Evolutionary conservation across 2,113 vertebrate genomes (phyloP).

Genomic region (Cacatua alba): DNA sequence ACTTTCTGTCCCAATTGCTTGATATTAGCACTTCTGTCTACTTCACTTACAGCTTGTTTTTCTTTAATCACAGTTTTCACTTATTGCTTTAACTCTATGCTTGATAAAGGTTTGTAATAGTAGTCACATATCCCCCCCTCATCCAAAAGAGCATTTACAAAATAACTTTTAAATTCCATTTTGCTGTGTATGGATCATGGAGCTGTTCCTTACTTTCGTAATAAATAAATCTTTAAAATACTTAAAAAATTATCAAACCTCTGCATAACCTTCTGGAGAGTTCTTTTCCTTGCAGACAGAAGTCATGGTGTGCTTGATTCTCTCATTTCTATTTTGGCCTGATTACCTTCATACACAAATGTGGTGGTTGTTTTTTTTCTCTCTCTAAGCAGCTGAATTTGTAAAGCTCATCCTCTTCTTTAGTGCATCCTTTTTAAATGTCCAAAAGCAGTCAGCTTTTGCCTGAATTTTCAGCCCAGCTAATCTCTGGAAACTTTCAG

Average conservation of each 20-base stretch:
- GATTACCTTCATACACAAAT: not conserved
- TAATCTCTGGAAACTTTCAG: not conserved
- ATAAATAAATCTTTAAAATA: not conserved
- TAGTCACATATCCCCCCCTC: not conserved
- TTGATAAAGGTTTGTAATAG: not conserved
- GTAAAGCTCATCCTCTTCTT: not conserved
- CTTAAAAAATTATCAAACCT: not conserved
- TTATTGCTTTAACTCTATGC: not conserved
- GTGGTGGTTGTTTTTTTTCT: not conserved
- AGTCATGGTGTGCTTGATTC: not conserved
- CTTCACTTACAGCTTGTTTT: slow-evolving; percentile 6
- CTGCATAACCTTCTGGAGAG: not conserved
- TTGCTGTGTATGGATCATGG: not conserved
- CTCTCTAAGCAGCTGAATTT: not conserved
- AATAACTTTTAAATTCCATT: not conserved
- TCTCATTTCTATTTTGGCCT: not conserved
- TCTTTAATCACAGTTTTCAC: not conserved
- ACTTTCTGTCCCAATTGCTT: not conserved
- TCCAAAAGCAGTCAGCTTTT: not conserved
- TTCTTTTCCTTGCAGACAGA: not conserved
- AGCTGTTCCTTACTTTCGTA: not conserved
- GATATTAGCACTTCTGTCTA: slow-evolving; percentile 11
- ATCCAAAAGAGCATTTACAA: not conserved
- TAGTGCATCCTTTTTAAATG: not conserved
- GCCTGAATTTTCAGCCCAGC: not conserved